These are phyloP conservation scores for Ptilodon capucinus DNA, from an alignment of 2,888 invertebrate genomes.

Conservation along the genomic window DNA sequence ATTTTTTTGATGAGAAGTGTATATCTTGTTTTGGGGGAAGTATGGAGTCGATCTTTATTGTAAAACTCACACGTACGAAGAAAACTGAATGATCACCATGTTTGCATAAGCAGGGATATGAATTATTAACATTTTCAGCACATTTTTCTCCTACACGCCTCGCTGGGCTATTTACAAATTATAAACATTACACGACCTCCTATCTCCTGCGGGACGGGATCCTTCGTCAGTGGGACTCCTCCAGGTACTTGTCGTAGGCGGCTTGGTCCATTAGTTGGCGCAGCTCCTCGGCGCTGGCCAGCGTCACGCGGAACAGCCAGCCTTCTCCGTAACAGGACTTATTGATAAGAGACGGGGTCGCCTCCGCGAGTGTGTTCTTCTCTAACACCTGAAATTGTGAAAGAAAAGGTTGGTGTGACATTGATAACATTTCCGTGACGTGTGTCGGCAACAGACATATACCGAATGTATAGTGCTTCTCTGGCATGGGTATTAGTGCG, in stretches of 20 bases:
- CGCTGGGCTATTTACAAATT: not conserved
- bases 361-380: constrained; percentile 87
- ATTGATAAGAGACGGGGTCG: constrained; percentile 90
- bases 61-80: too few relatives aligned
- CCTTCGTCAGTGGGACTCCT: constrained; percentile 50
- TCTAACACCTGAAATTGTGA: constrained; percentile 84
- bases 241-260: constrained; percentile 85
- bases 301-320: constrained; percentile 92
- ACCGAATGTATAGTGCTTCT: too few relatives aligned
- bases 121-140: too few relatives aligned
- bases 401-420: not conserved
- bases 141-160: not conserved
- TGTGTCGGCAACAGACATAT: too few relatives aligned
- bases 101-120: too few relatives aligned
- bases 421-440: too few relatives aligned
- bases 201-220: not conserved
- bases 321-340: constrained; percentile 91
- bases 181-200: not conserved
- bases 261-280: constrained; percentile 87
- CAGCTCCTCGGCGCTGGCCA: constrained; percentile 85
- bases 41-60: too few relatives aligned
- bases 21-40: too few relatives aligned
- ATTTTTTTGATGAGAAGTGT: too few relatives aligned
- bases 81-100: too few relatives aligned
- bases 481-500: too few relatives aligned